Evolutionary conservation across 2,797 vertebrate species (phyloP).

Genomic region (Sebastes matsubarae): DNA sequence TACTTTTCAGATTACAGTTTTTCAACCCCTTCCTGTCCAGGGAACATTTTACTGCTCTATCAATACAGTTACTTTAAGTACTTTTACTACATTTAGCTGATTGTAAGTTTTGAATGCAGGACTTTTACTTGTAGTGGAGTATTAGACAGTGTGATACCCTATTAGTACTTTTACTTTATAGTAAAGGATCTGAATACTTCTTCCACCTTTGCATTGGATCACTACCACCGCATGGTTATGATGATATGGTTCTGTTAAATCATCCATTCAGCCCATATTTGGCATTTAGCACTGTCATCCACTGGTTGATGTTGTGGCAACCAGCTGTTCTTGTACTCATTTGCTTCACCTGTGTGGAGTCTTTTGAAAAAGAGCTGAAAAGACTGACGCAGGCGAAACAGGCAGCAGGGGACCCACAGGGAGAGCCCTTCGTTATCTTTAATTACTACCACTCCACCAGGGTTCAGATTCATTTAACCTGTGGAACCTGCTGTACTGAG

Average conservation of each 20-base stretch:
- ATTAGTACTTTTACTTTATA: too few relatives aligned
- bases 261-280: background rate
- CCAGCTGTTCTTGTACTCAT: constrained; percentile 29
- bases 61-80: too few relatives aligned
- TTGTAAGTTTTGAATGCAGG: too few relatives aligned
- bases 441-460: constrained; percentile 80
- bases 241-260: background rate
- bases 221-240: background rate
- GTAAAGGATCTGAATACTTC: too few relatives aligned
- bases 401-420: constrained; percentile 62
- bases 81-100: too few relatives aligned
- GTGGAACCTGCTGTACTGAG: constrained; percentile 58
- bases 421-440: constrained; percentile 83
- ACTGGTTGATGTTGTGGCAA: constrained; percentile 51
- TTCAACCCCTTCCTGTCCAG: too few relatives aligned
- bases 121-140: too few relatives aligned
- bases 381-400: constrained; percentile 79
- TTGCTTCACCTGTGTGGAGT: constrained; percentile 16
- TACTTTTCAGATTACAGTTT: too few relatives aligned
- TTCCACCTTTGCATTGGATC: background rate
- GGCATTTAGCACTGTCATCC: background rate
- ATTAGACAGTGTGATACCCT: too few relatives aligned
- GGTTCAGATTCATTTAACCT: constrained; percentile 80
- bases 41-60: too few relatives aligned
- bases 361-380: constrained; percentile 64